These are phyloP conservation scores for Plodia interpunctella DNA, from an alignment of 1,140 invertebrate species.

Conservation along the genomic window DNA sequence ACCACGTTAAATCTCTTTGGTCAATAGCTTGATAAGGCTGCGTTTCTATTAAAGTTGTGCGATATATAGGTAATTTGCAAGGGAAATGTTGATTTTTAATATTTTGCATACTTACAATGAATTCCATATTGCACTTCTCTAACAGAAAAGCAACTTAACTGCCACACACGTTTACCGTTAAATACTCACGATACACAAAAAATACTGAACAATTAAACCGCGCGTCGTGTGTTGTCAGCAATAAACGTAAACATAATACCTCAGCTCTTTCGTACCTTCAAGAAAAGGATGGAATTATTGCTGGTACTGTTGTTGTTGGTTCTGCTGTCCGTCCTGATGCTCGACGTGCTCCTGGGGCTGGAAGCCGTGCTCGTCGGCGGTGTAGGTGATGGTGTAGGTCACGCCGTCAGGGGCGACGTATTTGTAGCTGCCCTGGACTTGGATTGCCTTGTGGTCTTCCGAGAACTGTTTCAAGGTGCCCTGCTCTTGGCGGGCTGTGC, in stretches of 20 bases:
- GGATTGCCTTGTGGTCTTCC: slow-evolving; percentile 53
- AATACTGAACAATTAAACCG: too few species aligned
- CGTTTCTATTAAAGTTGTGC: too few species aligned
- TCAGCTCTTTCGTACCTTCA: background rate
- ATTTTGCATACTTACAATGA: too few species aligned
- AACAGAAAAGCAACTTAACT: too few species aligned
- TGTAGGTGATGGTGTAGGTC: slow-evolving; percentile 77
- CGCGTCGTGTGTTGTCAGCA: too few species aligned
- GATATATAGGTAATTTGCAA: too few species aligned
- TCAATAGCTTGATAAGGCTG: background rate
- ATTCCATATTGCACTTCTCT: too few species aligned
- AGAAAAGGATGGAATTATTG: background rate
- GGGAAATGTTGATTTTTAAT: too few species aligned
- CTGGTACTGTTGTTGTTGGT: slow-evolving; percentile 19
- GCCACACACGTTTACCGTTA: background rate
- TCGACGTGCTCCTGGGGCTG: slow-evolving; percentile 61
- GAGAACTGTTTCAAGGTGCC: slow-evolving; percentile 57
- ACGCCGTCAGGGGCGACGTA: slow-evolving; percentile 77
- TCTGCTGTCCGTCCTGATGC: slow-evolving; percentile 41
- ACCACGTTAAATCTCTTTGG: background rate
- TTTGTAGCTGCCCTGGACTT: slow-evolving; percentile 76
- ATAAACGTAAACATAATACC: too few species aligned
- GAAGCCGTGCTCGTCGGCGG: slow-evolving; percentile 78
- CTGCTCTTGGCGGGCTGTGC: slow-evolving; percentile 59
- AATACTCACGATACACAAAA: too few species aligned